Percentiles rank a stretch among this genome's conserved stretches.
These are phyloP conservation scores for Ochotona princeps DNA, from an alignment of 2,113 vertebrate genomes.

Conservation along the genomic window DNA sequence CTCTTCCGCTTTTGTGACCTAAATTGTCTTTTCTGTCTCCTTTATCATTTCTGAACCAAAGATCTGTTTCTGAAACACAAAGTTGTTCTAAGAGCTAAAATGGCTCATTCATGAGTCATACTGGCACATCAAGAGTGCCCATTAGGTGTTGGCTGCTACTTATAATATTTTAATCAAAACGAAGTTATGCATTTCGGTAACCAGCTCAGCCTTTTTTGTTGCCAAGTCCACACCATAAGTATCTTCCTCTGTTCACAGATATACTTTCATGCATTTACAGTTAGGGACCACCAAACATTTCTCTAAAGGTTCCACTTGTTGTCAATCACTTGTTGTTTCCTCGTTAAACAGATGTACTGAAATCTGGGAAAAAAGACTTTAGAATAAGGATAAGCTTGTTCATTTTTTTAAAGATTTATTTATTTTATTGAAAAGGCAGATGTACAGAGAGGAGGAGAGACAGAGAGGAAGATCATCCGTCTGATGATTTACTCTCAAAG, in stretches of 20 bases:
- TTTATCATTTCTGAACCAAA: neutral
- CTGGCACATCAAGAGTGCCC: neutral
- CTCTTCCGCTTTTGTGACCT: neutral
- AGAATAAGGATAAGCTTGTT: neutral
- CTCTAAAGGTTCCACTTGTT: neutral
- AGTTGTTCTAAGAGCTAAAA: neutral
- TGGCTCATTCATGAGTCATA: neutral
- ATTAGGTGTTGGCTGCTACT: neutral
- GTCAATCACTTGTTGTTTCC: neutral
- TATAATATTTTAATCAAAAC: neutral
- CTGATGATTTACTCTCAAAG: too few species aligned
- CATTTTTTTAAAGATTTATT: neutral
- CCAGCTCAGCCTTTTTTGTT: neutral
- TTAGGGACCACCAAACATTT: neutral
- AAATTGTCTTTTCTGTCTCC: neutral
- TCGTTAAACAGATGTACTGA: neutral
- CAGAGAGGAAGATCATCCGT: too few species aligned
- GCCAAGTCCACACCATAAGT: neutral
- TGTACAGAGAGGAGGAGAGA: too few species aligned
- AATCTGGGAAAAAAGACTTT: neutral
- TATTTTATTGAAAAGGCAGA: too few species aligned
- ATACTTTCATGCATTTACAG: neutral
- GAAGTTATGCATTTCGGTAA: neutral
- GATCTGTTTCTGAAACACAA: neutral
- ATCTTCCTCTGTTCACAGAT: neutral